Percentiles rank a stretch among this genome's conserved stretches.
Evolutionary conservation across 2,888 invertebrate species (phyloP).

Genomic region (Thereva unica): DNA sequence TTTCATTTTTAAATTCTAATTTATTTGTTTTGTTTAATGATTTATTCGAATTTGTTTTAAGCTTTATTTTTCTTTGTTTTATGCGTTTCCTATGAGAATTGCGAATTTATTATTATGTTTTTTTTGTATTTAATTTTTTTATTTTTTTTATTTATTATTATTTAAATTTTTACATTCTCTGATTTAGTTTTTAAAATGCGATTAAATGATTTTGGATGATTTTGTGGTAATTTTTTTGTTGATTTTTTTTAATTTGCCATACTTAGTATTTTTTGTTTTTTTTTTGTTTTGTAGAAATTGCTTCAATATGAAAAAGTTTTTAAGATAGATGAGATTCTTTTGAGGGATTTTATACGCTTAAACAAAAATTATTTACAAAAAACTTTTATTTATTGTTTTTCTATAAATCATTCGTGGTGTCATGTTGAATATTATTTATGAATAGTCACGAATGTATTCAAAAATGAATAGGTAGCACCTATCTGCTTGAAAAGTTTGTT

Average conservation of each 20-base stretch:
- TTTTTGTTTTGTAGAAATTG: neutral
- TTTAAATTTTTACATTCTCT: slow-evolving; percentile 22
- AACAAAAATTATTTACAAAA: no score
- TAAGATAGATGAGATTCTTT: no score
- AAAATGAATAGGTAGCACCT: no score
- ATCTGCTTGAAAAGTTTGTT: no score
- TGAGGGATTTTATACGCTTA: no score
- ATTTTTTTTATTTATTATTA: neutral
- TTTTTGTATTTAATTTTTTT: neutral
- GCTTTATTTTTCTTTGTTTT: no score
- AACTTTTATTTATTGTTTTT: no score
- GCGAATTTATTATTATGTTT: slow-evolving; percentile 13
- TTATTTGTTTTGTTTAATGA: slow-evolving; percentile 3
- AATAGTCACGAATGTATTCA: no score
- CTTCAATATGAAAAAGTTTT: no score
- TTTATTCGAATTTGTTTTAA: neutral
- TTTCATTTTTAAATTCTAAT: neutral
- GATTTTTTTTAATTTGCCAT: slow-evolving; percentile 8
- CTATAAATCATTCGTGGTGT: no score
- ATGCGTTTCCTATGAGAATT: slow-evolving; percentile 8
- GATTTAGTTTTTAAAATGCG: slow-evolving; percentile 36
- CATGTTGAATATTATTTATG: no score
- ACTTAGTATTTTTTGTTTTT: neutral
- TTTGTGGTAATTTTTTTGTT: neutral
- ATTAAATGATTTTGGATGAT: slow-evolving; percentile 23